Evolutionary conservation across 2,888 invertebrate genomes (phyloP).

Genomic region (Noctua janthina): DNA sequence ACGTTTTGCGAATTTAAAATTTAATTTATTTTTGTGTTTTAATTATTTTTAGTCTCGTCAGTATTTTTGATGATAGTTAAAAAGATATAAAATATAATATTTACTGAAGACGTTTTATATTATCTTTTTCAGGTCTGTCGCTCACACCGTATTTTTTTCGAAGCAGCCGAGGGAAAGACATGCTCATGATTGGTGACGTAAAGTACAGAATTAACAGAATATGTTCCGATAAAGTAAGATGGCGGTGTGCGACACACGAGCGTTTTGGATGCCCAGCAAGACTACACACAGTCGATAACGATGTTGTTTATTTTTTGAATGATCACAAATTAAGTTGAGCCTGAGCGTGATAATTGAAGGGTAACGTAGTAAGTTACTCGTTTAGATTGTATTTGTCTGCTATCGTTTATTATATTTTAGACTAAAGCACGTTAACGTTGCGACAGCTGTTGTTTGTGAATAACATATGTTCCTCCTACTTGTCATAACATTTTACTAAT

Average conservation of each 20-base stretch:
- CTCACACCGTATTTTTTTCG: constrained; percentile 57
- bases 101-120: not conserved
- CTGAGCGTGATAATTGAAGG: no score
- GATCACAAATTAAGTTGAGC: constrained; percentile 55
- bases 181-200: constrained; percentile 61
- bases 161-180: constrained; percentile 60
- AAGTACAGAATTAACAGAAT: constrained; percentile 65
- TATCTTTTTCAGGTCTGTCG: constrained; percentile 15
- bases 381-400: not conserved
- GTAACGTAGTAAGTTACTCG: no score
- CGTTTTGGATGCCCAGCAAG: constrained; percentile 69
- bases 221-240: constrained; percentile 63
- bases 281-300: constrained; percentile 65
- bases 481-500: no score
- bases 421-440: not conserved
- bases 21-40: not conserved
- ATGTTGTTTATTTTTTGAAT: constrained; percentile 60
- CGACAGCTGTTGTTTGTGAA: not conserved
- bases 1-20: not conserved
- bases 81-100: not conserved
- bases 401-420: not conserved
- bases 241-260: constrained; percentile 72
- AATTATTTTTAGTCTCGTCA: not conserved
- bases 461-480: not conserved
- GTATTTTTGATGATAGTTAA: not conserved